Percentiles rank a stretch among this genome's conserved stretches.
These are phyloP conservation scores for Speoplatyrhinus poulsoni DNA, from an alignment of 2,113 vertebrate genomes.

Conservation along the genomic window DNA sequence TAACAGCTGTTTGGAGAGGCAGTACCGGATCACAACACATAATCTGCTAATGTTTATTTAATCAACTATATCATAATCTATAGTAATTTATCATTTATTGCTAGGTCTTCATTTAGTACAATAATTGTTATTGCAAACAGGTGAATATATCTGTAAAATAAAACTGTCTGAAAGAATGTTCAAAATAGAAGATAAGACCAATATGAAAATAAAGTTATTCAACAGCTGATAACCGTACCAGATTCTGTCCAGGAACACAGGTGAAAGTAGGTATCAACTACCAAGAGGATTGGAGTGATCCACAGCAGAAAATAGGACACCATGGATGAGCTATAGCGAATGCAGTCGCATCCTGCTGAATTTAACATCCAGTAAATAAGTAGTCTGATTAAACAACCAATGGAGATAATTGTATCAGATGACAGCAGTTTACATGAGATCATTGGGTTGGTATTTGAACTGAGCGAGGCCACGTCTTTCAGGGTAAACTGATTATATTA, in stretches of 20 bases:
- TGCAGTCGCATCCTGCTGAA: neutral
- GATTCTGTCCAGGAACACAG: neutral
- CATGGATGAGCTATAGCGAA: neutral
- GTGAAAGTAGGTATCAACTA: conserved; percentile 36
- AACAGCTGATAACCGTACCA: conserved; percentile 19
- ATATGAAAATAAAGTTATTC: conserved; percentile 7
- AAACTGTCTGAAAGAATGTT: neutral
- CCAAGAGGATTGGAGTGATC: neutral
- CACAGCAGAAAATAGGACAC: neutral
- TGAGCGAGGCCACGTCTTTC: neutral
- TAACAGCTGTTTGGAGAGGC: no score
- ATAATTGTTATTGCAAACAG: neutral
- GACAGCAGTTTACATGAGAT: conserved; percentile 26
- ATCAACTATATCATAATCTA: no score
- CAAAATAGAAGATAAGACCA: neutral
- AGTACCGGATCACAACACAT: no score
- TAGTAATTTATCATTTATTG: no score
- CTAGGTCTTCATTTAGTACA: neutral
- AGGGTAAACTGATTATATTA: neutral
- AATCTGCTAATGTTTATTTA: no score
- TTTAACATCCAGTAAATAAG: conserved; percentile 3
- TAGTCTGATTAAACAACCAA: conserved; percentile 15
- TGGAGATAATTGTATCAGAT: conserved; percentile 24
- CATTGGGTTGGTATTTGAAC: conserved; percentile 11
- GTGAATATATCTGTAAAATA: neutral